Base-by-base conservation (phyloP, 2,888 invertebrate species). In the Invenusta paracnida region DNA sequence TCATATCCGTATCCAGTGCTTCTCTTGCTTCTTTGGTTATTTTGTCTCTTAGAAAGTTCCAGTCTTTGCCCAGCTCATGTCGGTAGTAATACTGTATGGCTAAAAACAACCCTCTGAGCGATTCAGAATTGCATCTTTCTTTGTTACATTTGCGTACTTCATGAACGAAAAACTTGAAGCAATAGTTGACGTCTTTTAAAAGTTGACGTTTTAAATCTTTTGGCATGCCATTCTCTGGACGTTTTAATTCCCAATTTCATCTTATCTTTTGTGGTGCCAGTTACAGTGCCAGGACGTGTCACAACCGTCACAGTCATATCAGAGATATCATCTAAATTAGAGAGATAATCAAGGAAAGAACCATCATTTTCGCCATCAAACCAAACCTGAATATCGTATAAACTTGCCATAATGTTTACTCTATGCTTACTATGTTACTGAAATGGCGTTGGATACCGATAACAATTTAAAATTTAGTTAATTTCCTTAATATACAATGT, bases 61-160 rank as follows among this genome's bases (percentile, higher is more conserved):
- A 73, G 5, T 23, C 73, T n/a, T n/a, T 73, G 27, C 11, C 73
- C 2, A n/a, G 17, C 73, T 13, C 23, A 73, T 73, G 5, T 73
- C 73, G 73, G 25, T 73, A 73, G 73, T 73, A 73, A 73, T 73
- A 25, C 23, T 73, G 73, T 13, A 73, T n/a, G 5, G 73, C 73
- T 73, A 73, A 73, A 73, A 73, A 73, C 23, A 73, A 73, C 73
- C 73, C 73, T 73, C 27, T 5, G 5, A 73, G 23, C 23, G 73
- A 73, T 73, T 73, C 73, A 13, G 23, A 73, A 73, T 73, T 73
- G 73, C 23, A 73, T 23, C 27, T 73, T 73, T 73, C 73, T 73
- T 73, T 73, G 23, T 73, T 73, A 23, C 27, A 73, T 23, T 73
- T 73, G 73, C 25, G 73, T 23, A 73, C 73, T 73, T 73, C 73